Evolutionary conservation across 2,797 vertebrate species (phyloP).

Genomic region (Valencia hispanica): DNA sequence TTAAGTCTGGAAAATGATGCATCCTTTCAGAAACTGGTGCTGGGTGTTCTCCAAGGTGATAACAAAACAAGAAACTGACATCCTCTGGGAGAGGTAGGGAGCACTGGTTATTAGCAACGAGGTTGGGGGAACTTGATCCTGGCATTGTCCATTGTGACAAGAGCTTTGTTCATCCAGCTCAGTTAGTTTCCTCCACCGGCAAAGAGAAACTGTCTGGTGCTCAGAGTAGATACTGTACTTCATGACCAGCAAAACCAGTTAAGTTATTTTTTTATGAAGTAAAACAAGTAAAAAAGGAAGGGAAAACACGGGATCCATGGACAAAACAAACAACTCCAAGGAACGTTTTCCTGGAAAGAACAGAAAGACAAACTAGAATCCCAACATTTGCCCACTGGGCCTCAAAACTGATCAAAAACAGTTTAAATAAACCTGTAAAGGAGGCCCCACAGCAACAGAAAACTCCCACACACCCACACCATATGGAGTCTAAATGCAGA

Average conservation of each 20-base stretch:
- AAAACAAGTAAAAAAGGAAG: not conserved
- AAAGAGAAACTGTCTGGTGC: not conserved
- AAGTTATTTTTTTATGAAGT: not conserved
- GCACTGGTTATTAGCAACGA: not conserved
- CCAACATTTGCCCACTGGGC: not conserved
- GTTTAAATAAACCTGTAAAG: not conserved
- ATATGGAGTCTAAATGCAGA: not conserved
- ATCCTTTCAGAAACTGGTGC: not conserved
- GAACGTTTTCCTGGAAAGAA: not conserved
- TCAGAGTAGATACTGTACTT: not conserved
- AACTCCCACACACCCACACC: not conserved
- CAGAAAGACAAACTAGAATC: not conserved
- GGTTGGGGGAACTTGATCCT: not conserved
- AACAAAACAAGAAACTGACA: not conserved
- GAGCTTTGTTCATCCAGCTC: not conserved
- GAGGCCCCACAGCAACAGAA: constrained; percentile 3
- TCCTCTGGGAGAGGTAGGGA: not conserved
- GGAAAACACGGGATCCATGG: not conserved
- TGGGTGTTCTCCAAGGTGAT: not conserved
- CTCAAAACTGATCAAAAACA: not conserved
- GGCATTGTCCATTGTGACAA: not conserved
- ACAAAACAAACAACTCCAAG: not conserved
- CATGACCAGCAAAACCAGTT: not conserved
- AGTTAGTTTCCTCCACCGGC: not conserved
- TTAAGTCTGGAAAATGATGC: not conserved